Percentiles rank a stretch among this genome's conserved stretches.
Conservation (phyloP, 2,888 invertebrate species). For the Anthophora plumipes region DNA sequence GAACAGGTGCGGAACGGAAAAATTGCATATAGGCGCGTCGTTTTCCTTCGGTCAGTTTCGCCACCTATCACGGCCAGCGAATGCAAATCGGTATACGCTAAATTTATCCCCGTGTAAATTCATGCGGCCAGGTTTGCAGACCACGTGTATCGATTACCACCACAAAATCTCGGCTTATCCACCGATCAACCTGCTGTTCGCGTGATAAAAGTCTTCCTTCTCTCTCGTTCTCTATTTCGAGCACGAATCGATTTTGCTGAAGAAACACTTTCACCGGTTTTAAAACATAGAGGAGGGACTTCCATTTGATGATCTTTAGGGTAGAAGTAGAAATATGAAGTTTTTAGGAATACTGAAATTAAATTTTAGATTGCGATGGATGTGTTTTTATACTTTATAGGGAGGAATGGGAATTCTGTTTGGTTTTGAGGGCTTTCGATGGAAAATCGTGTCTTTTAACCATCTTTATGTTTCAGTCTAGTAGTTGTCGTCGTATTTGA, state of each 20-base stretch:
- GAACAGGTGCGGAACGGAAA: not conserved
- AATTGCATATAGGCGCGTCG: not conserved
- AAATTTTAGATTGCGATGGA: too few species aligned
- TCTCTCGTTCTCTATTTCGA: conserved; percentile 45
- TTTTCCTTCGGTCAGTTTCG: conserved; percentile 17
- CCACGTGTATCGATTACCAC: conserved; percentile 58
- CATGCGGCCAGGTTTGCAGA: conserved; percentile 41
- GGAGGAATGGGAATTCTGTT: too few species aligned
- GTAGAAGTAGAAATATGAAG: not conserved
- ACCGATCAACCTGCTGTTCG: conserved; percentile 51
- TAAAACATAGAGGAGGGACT: conserved; percentile 28
- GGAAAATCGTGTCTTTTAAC: too few species aligned
- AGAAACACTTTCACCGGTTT: conserved; percentile 66
- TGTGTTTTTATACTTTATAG: too few species aligned
- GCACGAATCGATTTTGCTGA: conserved; percentile 51
- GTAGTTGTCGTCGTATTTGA: too few species aligned
- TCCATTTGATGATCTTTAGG: conserved; percentile 7
- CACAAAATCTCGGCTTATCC: conserved; percentile 60
- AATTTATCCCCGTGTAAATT: conserved; percentile 62
- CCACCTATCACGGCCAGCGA: conserved; percentile 44
- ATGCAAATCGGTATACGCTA: conserved; percentile 56
- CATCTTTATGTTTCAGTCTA: too few species aligned
- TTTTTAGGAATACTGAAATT: not conserved
- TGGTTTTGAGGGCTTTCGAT: too few species aligned
- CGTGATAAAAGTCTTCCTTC: conserved; percentile 47